Base-by-base conservation (phyloP, 2,888 invertebrate genomes). In the Chouioia cunea region DNA sequence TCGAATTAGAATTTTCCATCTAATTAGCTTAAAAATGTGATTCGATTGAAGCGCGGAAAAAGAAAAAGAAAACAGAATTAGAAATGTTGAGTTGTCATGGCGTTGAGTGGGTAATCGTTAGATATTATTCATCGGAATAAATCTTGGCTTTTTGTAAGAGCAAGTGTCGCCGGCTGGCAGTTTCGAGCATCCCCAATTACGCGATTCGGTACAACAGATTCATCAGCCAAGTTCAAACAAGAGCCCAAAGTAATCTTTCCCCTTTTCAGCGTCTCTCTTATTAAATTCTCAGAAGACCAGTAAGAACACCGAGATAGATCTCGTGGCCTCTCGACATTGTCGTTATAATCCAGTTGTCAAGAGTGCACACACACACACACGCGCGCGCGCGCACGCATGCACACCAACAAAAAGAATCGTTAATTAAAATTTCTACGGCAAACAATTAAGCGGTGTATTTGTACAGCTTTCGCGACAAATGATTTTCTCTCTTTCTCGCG, bases 381-480 rank as follows among this genome's bases (percentile, higher is more conserved):
- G 3, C 27, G 27, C 27, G 27, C 27, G 27, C 27, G 27, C 3
- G 27, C 3, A 3, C 27, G 4, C 3, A 4, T 27, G 27, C 27
- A 27, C 27, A 27, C 27, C 27, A 6, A 6, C 27, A 27, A 3
- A 6, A 27, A 6, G 27, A 12, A 72, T 72, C 60, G 68, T 68
- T 65, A 68, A 72, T 72, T 72, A 68, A 68, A 27, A 68, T 68
- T 68, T 72, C 71, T 68, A 23, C 46, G 60, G 70, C 65, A 65
- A 65, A 62, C 70, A 65, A 70, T 70, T 70, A 70, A 70, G 60
- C 62, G 65, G 65, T n/a, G n/a, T n/a, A n/a, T n/a, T n/a, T n/a
- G n/a, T n/a, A n/a, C n/a, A n/a, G n/a, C n/a, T 56, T 44, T 48
- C 70, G 58, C 71, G 71, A 71, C 71, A 66, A 71, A 71, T 71